These are phyloP conservation scores for Perodicticus potto DNA, from an alignment of 2,797 vertebrate genomes.

Conservation along the genomic window DNA sequence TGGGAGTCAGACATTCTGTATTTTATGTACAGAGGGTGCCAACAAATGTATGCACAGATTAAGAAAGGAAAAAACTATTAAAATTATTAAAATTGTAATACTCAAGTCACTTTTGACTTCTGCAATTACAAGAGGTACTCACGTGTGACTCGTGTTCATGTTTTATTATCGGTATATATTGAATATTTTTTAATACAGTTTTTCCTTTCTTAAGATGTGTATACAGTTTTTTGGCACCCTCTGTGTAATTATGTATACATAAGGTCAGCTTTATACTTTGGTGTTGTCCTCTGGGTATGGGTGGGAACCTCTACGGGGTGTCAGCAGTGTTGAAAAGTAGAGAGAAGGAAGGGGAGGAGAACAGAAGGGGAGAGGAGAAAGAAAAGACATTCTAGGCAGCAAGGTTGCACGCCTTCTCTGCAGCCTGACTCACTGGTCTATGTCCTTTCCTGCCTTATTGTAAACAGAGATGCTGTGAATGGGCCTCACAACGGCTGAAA, in stretches of 20 bases:
- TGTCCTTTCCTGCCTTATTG: neutral
- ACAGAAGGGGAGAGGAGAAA: neutral
- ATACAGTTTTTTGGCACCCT: too few species aligned
- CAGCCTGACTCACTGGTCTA: neutral
- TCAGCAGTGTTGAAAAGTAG: neutral
- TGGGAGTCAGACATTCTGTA: neutral
- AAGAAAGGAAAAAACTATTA: too few species aligned
- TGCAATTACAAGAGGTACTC: too few species aligned
- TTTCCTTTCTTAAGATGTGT: too few species aligned
- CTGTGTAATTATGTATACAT: neutral
- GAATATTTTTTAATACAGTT: too few species aligned
- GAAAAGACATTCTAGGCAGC: neutral
- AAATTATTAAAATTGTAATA: too few species aligned
- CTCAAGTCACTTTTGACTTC: too few species aligned
- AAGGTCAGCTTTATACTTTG: neutral
- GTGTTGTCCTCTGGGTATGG: neutral
- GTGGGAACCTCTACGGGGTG: accelerated
- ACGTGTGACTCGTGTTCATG: too few species aligned
- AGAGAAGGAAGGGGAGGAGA: too few species aligned
- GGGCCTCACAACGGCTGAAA: neutral
- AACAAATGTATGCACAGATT: too few species aligned
- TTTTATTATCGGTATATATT: too few species aligned
- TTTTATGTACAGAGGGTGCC: neutral
- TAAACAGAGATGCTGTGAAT: neutral
- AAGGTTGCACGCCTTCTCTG: neutral